Conservation (phyloP, 2,113 vertebrate species). For the Morone chrysops region DNA sequence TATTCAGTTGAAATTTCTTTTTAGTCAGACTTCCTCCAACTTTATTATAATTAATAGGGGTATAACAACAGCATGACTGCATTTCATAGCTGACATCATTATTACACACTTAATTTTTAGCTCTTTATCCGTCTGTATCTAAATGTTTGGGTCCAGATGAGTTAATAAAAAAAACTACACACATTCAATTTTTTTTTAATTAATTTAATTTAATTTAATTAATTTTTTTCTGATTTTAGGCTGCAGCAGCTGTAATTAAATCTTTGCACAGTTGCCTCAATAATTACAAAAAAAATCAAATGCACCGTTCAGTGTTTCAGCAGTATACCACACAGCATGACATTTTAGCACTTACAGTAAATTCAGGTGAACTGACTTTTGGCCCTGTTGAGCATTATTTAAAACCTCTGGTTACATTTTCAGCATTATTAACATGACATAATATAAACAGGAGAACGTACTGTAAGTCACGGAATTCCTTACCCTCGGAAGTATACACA, state of each 20-base stretch:
- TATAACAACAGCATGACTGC: background rate
- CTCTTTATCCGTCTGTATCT: background rate
- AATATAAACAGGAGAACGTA: background rate
- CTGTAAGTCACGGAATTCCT: no score
- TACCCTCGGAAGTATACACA: background rate
- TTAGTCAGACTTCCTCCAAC: background rate
- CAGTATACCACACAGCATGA: no score
- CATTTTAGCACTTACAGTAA: background rate
- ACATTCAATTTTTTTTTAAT: no score
- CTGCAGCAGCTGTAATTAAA: background rate
- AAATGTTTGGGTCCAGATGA: background rate
- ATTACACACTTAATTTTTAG: background rate
- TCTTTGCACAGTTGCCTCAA: background rate
- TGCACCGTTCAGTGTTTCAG: background rate
- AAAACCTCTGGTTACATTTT: constrained; percentile 6
- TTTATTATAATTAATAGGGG: background rate
- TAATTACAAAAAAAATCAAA: background rate
- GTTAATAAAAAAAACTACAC: no score
- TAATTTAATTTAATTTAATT: no score
- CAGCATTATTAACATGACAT: constrained; percentile 6
- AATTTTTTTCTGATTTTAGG: background rate
- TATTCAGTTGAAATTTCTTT: background rate
- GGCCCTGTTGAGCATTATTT: background rate
- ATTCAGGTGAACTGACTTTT: background rate
- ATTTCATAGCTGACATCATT: background rate